phyloP scores from a whole-genome alignment of 2,888 invertebrate genomes.

The Limnephilus lunatus region DNA sequence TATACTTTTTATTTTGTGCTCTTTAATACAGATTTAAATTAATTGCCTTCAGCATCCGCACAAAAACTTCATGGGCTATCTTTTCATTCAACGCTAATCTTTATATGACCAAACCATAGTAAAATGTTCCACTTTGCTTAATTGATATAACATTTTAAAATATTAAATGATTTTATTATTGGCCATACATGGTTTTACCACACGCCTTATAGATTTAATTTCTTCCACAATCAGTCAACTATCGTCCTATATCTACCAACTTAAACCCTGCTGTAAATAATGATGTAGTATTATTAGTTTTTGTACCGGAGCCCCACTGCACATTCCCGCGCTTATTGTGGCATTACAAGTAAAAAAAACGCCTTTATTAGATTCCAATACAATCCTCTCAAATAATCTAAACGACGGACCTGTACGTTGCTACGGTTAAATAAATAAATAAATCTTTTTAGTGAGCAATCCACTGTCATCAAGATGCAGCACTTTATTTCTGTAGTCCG shows the following conservation, averaged over 20 bases:
- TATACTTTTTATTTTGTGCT: no score
- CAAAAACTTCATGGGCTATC: no score
- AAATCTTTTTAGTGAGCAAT: not conserved
- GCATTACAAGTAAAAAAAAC: not conserved
- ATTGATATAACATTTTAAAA: not conserved
- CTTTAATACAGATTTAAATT: no score
- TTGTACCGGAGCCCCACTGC: not conserved
- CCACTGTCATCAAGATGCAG: conserved; percentile 9
- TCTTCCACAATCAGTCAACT: no score
- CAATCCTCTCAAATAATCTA: not conserved
- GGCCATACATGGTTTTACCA: no score
- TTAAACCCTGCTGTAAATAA: no score
- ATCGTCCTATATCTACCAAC: no score
- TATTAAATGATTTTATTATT: not conserved
- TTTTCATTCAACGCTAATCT: no score
- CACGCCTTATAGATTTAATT: no score
- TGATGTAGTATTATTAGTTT: not conserved
- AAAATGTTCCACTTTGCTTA: no score
- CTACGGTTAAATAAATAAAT: not conserved
- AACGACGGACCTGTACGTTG: not conserved
- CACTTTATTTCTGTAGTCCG: not conserved
- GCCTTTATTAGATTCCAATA: not conserved
- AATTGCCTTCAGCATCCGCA: no score
- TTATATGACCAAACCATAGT: no score
- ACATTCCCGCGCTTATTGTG: not conserved